Conservation (phyloP, 2,797 vertebrate species). For the Acrossocheilus wenchowensis region DNA sequence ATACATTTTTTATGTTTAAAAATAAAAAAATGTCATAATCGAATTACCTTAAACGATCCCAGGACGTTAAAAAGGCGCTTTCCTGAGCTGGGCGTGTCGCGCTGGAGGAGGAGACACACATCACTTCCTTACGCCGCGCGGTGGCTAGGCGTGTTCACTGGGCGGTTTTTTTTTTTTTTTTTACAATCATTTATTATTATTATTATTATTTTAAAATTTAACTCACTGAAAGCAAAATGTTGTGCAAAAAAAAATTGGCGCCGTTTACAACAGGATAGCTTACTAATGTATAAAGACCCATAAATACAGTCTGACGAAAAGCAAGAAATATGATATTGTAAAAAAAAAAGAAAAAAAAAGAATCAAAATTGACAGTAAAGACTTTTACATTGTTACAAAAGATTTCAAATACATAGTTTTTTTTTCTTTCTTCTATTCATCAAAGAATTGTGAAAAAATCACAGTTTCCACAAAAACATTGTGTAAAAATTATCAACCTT, state of each 20-base stretch:
- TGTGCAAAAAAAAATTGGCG: background rate
- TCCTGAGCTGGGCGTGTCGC: conserved; percentile 34
- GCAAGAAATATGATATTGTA: background rate
- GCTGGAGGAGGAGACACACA: background rate
- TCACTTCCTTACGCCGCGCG: conserved; percentile 5
- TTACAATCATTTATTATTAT: background rate
- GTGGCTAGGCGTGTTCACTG: background rate
- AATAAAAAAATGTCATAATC: background rate
- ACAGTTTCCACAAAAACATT: background rate
- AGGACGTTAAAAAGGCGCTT: conserved; percentile 17
- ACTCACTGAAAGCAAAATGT: background rate
- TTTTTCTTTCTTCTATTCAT: background rate
- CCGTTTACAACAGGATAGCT: background rate
- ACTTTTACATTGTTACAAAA: background rate
- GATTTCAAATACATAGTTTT: background rate
- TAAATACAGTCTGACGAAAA: too few relatives aligned
- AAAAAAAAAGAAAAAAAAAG: too few relatives aligned
- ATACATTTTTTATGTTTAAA: background rate
- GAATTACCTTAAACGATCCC: conserved; percentile 8
- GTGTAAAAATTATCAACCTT: background rate
- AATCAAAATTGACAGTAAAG: background rate
- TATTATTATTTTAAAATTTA: background rate
- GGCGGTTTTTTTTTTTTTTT: accelerated
- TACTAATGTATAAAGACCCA: background rate
- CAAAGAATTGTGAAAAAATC: background rate